phyloP scores from a whole-genome alignment of 2,113 vertebrate genomes.

The Pedetes capensis region DNA sequence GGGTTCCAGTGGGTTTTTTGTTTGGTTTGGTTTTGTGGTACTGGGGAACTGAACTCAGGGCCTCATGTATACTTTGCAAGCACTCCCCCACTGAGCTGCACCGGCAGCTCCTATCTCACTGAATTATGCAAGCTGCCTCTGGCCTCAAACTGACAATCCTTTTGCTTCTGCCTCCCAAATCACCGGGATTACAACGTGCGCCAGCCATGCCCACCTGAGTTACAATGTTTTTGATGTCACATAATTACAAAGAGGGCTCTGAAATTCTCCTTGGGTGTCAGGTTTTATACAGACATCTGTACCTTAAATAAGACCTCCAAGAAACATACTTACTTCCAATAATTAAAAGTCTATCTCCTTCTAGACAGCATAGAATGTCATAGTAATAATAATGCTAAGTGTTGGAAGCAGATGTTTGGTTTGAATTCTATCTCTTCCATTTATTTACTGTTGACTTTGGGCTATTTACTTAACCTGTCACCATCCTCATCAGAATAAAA shows the following conservation, averaged over 20 bases:
- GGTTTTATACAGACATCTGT: neutral
- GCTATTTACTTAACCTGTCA: conserved; percentile 22
- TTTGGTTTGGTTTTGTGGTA: too few relatives aligned
- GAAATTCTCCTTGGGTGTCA: neutral
- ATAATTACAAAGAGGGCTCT: neutral
- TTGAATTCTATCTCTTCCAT: neutral
- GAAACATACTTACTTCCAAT: neutral
- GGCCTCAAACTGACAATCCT: too few relatives aligned
- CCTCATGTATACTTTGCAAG: too few relatives aligned
- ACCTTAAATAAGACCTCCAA: conserved; percentile 27
- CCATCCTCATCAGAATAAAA: neutral
- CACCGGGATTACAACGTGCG: too few relatives aligned
- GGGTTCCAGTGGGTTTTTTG: too few relatives aligned
- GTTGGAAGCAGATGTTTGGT: neutral
- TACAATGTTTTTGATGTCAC: conserved; percentile 13
- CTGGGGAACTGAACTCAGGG: too few relatives aligned
- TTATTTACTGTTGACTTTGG: neutral
- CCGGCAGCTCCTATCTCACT: too few relatives aligned
- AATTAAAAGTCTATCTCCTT: neutral
- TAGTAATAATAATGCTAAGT: neutral
- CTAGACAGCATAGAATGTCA: neutral
- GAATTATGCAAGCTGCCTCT: too few relatives aligned
- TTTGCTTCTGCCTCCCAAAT: too few relatives aligned
- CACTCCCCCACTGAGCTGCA: too few relatives aligned
- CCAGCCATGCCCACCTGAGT: too few relatives aligned